Evolutionary conservation across 2,797 vertebrate species (phyloP).

Genomic region (Benthosema pterotum): DNA sequence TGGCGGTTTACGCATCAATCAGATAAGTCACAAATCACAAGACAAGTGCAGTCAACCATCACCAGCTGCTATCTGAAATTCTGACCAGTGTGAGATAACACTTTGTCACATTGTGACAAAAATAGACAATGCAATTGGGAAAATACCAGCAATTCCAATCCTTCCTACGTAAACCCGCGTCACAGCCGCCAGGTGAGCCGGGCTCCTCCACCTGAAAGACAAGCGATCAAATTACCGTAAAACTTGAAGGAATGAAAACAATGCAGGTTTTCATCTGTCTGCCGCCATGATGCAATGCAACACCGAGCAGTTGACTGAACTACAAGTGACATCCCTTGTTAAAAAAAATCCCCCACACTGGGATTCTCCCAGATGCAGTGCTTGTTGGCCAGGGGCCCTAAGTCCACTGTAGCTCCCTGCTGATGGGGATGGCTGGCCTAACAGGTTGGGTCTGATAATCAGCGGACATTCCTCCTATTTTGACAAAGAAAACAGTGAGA

Average conservation of each 20-base stretch:
- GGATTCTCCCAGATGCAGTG: neutral
- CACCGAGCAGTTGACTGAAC: neutral
- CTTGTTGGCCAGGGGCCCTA: neutral
- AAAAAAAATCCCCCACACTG: conserved; percentile 4
- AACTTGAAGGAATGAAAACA: neutral
- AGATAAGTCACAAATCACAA: no score
- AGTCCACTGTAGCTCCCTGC: conserved; percentile 1
- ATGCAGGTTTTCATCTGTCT: neutral
- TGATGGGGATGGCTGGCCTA: conserved; percentile 13
- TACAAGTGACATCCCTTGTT: no score
- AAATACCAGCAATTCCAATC: conserved; percentile 35
- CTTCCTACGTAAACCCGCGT: conserved; percentile 25
- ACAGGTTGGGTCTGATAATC: conserved; percentile 69
- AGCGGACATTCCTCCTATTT: conserved; percentile 60
- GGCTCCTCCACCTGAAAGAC: neutral
- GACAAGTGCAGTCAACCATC: neutral
- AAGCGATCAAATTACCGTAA: neutral
- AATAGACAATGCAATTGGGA: neutral
- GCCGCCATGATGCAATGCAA: neutral
- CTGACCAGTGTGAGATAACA: conserved; percentile 20
- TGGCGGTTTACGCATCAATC: no score
- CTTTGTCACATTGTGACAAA: neutral
- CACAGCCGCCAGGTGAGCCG: neutral
- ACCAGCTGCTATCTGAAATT: conserved; percentile 25
- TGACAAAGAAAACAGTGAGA: conserved; percentile 65